Evolutionary conservation across 2,113 vertebrate species (phyloP).

Genomic region (Eubucco bourcierii): DNA sequence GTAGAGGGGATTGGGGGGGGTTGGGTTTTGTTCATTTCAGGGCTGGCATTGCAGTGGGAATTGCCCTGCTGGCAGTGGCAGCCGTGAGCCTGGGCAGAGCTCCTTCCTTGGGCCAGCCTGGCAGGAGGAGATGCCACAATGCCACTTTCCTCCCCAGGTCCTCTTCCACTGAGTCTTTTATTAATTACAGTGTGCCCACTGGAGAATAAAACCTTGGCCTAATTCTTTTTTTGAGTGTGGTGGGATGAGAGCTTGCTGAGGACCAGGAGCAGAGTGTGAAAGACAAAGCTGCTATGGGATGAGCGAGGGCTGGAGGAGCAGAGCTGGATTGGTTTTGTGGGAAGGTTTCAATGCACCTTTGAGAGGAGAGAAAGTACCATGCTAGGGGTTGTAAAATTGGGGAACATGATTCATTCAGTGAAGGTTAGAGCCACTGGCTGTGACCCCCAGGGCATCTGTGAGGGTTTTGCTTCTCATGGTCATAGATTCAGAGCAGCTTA

Average conservation of each 20-base stretch:
- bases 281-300: background rate
- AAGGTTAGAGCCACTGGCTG: background rate
- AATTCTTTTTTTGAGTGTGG: background rate
- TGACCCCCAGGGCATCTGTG: background rate
- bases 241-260: background rate
- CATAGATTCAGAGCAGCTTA: background rate
- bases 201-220: slow-evolving; percentile 37
- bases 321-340: fast-evolving
- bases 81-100: background rate
- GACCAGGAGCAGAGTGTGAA: background rate
- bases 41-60: background rate
- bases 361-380: background rate
- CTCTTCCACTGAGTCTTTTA: slow-evolving; percentile 31
- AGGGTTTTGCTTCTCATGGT: background rate
- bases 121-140: slow-evolving; percentile 28
- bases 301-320: background rate
- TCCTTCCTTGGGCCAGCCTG: slow-evolving; percentile 42
- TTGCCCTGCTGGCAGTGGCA: slow-evolving; percentile 34
- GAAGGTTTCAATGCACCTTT: fast-evolving
- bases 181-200: slow-evolving; percentile 59
- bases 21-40: background rate
- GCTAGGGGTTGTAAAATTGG: fast-evolving
- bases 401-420: fast-evolving
- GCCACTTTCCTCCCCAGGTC: slow-evolving; percentile 10
- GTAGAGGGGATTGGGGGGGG: background rate